Base-by-base conservation (phyloP, 2,797 vertebrate species). In the Lagocephalus sceleratus region DNA sequence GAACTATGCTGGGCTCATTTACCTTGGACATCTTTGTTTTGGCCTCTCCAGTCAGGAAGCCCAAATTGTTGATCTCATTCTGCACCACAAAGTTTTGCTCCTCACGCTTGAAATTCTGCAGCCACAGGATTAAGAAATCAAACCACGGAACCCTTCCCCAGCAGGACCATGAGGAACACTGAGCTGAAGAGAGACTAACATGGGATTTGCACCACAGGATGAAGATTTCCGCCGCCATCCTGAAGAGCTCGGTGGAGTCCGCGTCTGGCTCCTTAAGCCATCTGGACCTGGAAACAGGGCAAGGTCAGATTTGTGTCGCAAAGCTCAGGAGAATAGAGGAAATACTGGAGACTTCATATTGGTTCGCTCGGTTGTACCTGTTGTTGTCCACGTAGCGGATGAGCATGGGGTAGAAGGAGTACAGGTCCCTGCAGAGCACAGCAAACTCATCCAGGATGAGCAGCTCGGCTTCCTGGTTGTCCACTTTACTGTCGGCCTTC, bases 1-100 rank as follows among this genome's bases (percentile, higher is more conserved):
- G 29, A 10, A 29, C 29, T 29, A 10, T 29, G 6, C 9, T 29
- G 29, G 7, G 7, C 23, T 25, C 44, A 86, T 89, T 92, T 93
- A 98, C 97, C 92, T 99, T 99, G 53, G 95, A 97, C 94, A 99
- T 96, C 86, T 99, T 98, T 45, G 92, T 90, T 73, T 93, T 94
- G 84, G 89, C 93, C 81, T 97, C 94, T 83, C 92, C 95, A 42
- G 94, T 98, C 68, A 99, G 90, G 90, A 99, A 99, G 54, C 95
- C 93, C 87, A 99, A 86, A 84, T 99, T 99, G 88, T 99, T 99
- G 88, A 99, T 99, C 89, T 99, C 97, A 85, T 99, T 98, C 82
- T 99, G 97, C 86, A 99, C 95, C 74, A 99, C 96, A 93, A 99
- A 99, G 90, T 99, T 99, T 83, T 99, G 96, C 86, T 99, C 97